phyloP scores from a whole-genome alignment of 2,888 invertebrate species.

The Limnephilus rhombicus region DNA sequence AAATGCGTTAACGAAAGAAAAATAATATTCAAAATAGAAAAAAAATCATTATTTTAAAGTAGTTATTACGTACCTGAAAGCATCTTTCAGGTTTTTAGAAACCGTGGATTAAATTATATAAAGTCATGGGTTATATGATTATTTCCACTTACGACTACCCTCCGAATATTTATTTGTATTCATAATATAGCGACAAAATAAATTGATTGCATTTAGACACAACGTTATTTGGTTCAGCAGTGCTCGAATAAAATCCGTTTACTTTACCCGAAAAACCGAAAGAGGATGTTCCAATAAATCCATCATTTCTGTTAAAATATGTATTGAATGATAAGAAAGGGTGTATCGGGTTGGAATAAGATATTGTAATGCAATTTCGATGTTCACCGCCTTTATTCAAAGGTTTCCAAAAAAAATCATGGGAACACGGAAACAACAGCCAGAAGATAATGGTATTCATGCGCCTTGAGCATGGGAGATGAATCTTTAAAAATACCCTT shows the following conservation, averaged over 20 bases:
- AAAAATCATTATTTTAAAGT: too few relatives aligned
- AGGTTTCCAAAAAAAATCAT: neutral
- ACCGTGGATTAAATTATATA: neutral
- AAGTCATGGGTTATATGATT: too few relatives aligned
- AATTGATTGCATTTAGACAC: neutral
- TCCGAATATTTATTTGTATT: neutral
- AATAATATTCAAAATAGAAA: too few relatives aligned
- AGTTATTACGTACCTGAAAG: neutral
- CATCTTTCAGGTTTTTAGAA: neutral
- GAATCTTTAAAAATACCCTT: constrained; percentile 30
- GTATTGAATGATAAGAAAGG: neutral
- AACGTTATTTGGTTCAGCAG: neutral
- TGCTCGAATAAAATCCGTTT: neutral
- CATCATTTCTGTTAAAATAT: neutral
- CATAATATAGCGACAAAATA: neutral
- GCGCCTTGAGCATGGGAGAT: constrained; percentile 2
- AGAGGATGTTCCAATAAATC: neutral
- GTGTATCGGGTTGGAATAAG: constrained; percentile 17
- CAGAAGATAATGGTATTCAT: constrained; percentile 28
- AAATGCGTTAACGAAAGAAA: too few relatives aligned
- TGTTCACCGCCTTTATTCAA: constrained; percentile 26
- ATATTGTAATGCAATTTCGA: constrained; percentile 30
- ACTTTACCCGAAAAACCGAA: neutral
- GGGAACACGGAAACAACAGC: neutral
- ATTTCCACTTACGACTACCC: neutral